phyloP scores from a whole-genome alignment of 2,797 vertebrate genomes.

The Squalus acanthias region DNA sequence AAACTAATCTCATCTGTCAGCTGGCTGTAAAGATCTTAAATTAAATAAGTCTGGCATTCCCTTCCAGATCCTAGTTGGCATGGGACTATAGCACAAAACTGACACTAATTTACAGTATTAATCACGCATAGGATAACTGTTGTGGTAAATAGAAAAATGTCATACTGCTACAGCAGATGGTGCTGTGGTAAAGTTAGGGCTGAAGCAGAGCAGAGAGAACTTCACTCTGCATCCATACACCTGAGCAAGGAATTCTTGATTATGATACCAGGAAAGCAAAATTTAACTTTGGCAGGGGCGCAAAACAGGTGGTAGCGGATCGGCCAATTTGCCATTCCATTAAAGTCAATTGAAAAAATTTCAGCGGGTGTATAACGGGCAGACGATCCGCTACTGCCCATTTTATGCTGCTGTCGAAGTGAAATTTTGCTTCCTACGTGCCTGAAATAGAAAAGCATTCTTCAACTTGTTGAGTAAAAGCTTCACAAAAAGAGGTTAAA shows the following conservation, averaged over 20 bases:
- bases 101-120: not conserved
- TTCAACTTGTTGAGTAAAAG: not conserved
- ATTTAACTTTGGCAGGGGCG: not conserved
- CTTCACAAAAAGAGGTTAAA: not conserved
- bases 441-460: not conserved
- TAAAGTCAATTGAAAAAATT: not conserved
- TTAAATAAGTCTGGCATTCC: not conserved
- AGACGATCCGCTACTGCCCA: not conserved
- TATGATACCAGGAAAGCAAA: not conserved
- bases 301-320: not conserved
- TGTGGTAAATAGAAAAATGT: not conserved
- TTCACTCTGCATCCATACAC: not conserved
- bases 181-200: not conserved
- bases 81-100: not conserved
- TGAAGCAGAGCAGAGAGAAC: not conserved
- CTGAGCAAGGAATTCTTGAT: not conserved
- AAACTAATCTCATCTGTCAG: not conserved
- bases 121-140: not conserved
- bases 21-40: not conserved
- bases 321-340: not conserved
- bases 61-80: not conserved
- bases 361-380: not conserved
- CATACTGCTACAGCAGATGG: not conserved
- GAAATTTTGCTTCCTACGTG: not conserved
- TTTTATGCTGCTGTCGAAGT: not conserved